Evolutionary conservation across 2,888 invertebrate species (phyloP).

Genomic region (Sphinx pinastri): DNA sequence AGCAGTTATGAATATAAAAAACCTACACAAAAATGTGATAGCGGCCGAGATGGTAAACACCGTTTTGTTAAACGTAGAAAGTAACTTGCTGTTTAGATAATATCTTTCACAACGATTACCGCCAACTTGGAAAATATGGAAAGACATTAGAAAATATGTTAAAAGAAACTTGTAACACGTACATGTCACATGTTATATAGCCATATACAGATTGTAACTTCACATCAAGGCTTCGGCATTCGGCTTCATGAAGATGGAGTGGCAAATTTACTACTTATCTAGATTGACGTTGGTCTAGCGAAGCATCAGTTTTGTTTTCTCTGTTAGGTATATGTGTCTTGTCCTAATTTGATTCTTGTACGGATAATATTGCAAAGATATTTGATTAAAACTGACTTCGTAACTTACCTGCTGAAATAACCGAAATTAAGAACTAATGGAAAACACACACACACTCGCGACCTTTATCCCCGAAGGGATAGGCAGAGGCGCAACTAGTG

Average conservation of each 20-base stretch:
- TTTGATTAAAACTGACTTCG: too few species aligned
- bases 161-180: neutral
- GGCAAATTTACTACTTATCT: constrained; percentile 7
- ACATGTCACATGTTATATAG: neutral
- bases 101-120: constrained; percentile 12
- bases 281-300: neutral
- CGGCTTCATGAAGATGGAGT: neutral
- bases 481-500: too few species aligned
- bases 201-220: neutral
- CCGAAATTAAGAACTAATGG: neutral
- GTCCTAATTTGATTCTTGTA: too few species aligned
- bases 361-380: too few species aligned
- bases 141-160: constrained; percentile 28
- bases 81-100: constrained; percentile 3
- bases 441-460: too few species aligned
- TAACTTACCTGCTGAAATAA: too few species aligned
- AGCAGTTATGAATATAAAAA: neutral
- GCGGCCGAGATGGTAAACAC: neutral
- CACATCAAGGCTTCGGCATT: too few species aligned
- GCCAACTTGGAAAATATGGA: constrained; percentile 1
- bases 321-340: too few species aligned
- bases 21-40: neutral
- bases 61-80: constrained; percentile 8
- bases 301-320: neutral
- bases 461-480: too few species aligned